Conservation (phyloP, 2,113 vertebrate genomes). For the Dryoscopus gambensis region DNA sequence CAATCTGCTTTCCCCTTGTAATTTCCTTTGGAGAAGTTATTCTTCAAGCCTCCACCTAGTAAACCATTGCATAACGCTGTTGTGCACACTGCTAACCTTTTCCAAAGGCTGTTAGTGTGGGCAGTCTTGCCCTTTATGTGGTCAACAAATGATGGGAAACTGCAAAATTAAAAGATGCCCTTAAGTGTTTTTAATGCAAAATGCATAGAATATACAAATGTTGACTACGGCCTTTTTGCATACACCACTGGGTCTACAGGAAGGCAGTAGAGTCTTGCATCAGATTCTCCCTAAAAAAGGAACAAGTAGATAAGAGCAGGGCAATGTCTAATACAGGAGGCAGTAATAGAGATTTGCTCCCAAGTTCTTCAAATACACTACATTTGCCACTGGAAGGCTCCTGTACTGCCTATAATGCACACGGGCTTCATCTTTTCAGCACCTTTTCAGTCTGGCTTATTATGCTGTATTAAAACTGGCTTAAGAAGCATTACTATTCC, state of each 20-base stretch:
- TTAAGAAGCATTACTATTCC: not conserved
- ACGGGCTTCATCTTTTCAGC: not conserved
- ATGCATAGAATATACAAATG: not conserved
- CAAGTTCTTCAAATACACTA: not conserved
- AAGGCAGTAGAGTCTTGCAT: not conserved
- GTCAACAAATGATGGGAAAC: not conserved
- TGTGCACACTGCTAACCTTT: not conserved
- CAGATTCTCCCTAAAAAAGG: not conserved
- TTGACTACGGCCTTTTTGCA: not conserved
- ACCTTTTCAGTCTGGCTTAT: not conserved
- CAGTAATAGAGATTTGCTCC: not conserved
- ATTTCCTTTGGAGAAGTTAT: slow-evolving; percentile 22
- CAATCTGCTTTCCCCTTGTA: slow-evolving; percentile 4
- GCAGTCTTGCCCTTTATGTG: not conserved
- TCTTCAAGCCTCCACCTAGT: slow-evolving; percentile 1
- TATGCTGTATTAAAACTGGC: not conserved
- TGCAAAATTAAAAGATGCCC: not conserved
- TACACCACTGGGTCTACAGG: not conserved
- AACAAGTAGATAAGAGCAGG: not conserved
- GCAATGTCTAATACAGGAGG: not conserved
- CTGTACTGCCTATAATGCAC: not conserved
- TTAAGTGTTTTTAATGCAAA: not conserved
- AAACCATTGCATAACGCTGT: slow-evolving; percentile 3
- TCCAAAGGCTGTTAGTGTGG: not conserved
- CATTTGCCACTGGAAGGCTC: not conserved